Evolutionary conservation across 2,888 invertebrate genomes (phyloP).

Genomic region (Boloria euphrosyne): DNA sequence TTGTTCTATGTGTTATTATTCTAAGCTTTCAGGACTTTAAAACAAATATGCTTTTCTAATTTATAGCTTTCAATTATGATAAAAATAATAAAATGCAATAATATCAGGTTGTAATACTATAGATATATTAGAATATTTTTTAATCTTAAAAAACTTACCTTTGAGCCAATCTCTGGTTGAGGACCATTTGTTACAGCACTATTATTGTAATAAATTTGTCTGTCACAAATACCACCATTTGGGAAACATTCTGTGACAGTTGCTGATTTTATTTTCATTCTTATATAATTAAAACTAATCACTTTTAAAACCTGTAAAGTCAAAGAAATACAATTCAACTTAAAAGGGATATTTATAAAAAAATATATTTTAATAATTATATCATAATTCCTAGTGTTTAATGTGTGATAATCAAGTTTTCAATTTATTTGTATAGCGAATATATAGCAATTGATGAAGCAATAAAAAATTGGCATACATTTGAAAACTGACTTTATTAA

Average conservation of each 20-base stretch:
- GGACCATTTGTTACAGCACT: constrained; percentile 78
- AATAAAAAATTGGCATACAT: too few relatives aligned
- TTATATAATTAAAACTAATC: constrained; percentile 81
- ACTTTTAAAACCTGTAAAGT: constrained; percentile 84
- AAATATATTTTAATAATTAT: not conserved
- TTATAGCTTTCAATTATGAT: too few relatives aligned
- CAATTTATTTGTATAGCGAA: too few relatives aligned
- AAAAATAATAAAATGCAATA: too few relatives aligned
- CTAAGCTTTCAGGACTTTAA: too few relatives aligned
- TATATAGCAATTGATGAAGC: too few relatives aligned
- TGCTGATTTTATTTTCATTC: constrained; percentile 80
- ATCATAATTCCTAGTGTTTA: too few relatives aligned
- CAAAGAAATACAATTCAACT: constrained; percentile 22
- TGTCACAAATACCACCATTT: constrained; percentile 81
- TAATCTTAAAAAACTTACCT: constrained; percentile 60
- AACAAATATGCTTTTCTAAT: too few relatives aligned
- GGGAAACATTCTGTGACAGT: constrained; percentile 70
- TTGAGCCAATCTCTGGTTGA: constrained; percentile 82
- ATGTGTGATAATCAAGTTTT: too few relatives aligned
- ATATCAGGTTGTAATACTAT: not conserved
- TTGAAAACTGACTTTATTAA: too few relatives aligned
- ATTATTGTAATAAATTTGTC: constrained; percentile 82
- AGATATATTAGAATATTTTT: not conserved
- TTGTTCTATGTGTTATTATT: too few relatives aligned
- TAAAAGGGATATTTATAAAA: not conserved